Evolutionary conservation across 1,140 invertebrate species (phyloP).

Genomic region (Calephelis nemesis): DNA sequence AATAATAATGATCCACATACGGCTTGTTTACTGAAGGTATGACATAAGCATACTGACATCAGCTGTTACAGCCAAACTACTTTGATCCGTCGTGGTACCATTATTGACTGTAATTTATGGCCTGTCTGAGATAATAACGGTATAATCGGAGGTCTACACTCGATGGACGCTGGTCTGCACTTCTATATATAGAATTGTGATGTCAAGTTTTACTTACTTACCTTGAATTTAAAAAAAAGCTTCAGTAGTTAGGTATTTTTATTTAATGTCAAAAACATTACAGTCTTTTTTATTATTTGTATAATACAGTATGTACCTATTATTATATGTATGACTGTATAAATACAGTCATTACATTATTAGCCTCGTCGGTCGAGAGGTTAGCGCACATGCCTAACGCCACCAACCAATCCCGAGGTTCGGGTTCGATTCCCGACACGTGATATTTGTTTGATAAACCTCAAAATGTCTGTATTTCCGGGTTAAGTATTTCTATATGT

Average conservation of each 20-base stretch:
- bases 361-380: too few species aligned
- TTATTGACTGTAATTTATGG: slow-evolving; percentile 5
- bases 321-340: too few species aligned
- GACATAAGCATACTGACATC: slow-evolving; percentile 67
- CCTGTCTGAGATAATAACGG: slow-evolving; percentile 37
- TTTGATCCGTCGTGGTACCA: slow-evolving; percentile 36
- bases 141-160: slow-evolving; percentile 34
- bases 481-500: too few species aligned
- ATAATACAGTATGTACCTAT: too few species aligned
- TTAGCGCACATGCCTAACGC: too few species aligned
- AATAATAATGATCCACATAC: too few species aligned
- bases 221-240: neutral
- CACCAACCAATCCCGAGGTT: too few species aligned
- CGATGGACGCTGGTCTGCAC: slow-evolving; percentile 44
- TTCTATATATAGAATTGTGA: slow-evolving; percentile 58
- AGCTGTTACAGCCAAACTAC: slow-evolving; percentile 48
- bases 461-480: too few species aligned
- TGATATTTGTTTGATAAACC: too few species aligned
- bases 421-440: too few species aligned
- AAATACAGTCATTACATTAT: too few species aligned
- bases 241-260: neutral
- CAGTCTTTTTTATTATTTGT: too few species aligned
- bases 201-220: slow-evolving; percentile 25
- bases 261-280: neutral
- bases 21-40: slow-evolving; percentile 22